Percentiles rank a stretch among this genome's conserved stretches.
Conservation (phyloP, 2,113 vertebrate genomes). For the Dipodomys ordii region DNA sequence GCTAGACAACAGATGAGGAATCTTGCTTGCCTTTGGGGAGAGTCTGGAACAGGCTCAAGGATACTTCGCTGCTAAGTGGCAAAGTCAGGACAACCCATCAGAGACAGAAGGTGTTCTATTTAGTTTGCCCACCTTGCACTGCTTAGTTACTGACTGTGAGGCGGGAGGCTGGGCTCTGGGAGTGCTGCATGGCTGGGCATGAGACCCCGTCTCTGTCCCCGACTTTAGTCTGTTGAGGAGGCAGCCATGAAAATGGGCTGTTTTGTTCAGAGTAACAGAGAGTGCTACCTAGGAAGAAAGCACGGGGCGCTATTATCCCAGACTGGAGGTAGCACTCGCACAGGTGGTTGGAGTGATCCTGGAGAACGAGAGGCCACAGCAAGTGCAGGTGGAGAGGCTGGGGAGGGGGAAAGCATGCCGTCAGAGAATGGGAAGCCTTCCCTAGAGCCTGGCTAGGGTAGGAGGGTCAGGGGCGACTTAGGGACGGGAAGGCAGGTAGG, state of each 20-base stretch:
- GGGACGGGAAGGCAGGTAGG: background rate
- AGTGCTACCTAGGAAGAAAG: background rate
- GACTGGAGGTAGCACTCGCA: background rate
- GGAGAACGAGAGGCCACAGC: background rate
- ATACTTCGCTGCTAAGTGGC: conserved; percentile 1
- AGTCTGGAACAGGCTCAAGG: conserved; percentile 3
- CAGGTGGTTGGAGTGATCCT: background rate
- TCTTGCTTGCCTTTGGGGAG: background rate
- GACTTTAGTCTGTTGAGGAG: background rate
- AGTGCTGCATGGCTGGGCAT: background rate
- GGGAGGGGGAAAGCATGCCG: background rate
- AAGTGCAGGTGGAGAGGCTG: background rate
- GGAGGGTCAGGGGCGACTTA: background rate
- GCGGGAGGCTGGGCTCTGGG: background rate
- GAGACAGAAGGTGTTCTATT: background rate
- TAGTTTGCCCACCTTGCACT: background rate
- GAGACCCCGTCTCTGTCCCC: background rate
- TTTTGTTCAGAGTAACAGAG: background rate
- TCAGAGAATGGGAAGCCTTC: background rate
- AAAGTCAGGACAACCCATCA: background rate
- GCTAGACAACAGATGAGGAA: conserved; percentile 15
- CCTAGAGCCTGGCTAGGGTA: background rate
- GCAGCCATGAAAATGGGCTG: background rate
- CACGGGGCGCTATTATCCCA: background rate
- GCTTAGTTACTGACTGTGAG: background rate